phyloP scores from a whole-genome alignment of 2,888 invertebrate species.

The Lydus trimaculatus region DNA sequence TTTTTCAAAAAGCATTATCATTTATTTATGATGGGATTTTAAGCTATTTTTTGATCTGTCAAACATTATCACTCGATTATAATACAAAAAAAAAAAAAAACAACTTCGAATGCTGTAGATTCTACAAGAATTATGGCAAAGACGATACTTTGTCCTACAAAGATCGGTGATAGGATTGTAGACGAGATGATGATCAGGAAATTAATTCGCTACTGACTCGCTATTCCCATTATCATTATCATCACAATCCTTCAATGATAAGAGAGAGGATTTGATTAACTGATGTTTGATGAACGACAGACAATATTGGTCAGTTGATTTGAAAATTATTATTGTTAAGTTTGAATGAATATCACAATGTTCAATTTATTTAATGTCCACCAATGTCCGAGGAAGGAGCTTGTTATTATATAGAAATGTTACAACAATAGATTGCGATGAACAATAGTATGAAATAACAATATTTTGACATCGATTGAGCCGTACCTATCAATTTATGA shows the following conservation, averaged over 20 bases:
- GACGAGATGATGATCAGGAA: constrained; percentile 48
- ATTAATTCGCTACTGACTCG: constrained; percentile 50
- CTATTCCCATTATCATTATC: constrained; percentile 24
- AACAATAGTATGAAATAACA: constrained; percentile 34
- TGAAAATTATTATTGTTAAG: not conserved
- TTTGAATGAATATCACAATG: not conserved
- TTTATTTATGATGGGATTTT: not conserved
- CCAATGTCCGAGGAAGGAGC: constrained; percentile 41
- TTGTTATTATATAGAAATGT: constrained; percentile 42
- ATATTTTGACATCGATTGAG: constrained; percentile 52
- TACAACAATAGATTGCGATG: constrained; percentile 36
- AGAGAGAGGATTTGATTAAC: not conserved
- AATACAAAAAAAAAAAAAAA: constrained; percentile 44
- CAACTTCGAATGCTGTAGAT: not conserved
- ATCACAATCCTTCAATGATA: constrained; percentile 17
- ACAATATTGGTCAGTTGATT: not conserved
- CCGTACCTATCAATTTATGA: constrained; percentile 53
- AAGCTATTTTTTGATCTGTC: constrained; percentile 49
- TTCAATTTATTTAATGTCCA: constrained; percentile 45
- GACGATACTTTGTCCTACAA: constrained; percentile 45
- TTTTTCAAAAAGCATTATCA: constrained; percentile 23
- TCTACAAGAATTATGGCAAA: not conserved
- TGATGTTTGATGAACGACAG: not conserved
- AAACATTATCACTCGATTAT: constrained; percentile 56
- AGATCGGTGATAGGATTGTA: constrained; percentile 57